phyloP scores from a whole-genome alignment of 1,140 invertebrate genomes.

The Atopsyche davidsoni region DNA sequence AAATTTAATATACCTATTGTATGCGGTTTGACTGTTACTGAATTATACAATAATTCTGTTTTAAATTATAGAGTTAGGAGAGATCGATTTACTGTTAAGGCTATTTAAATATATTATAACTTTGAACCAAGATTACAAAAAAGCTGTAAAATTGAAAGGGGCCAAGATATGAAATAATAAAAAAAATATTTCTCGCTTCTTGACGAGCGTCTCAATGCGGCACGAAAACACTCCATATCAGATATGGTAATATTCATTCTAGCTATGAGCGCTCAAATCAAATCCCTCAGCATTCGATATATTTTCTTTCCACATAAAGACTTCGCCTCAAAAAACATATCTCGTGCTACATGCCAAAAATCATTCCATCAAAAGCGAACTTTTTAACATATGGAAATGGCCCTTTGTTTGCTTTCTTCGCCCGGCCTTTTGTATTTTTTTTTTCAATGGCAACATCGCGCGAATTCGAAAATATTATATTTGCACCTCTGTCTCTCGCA shows the following conservation, averaged over 20 bases:
- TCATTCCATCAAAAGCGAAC: constrained; percentile 28
- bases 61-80: too few relatives aligned
- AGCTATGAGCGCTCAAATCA: constrained; percentile 24
- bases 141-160: too few relatives aligned
- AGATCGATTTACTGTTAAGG: too few relatives aligned
- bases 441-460: constrained; percentile 14
- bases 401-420: constrained; percentile 30
- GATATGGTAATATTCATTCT: constrained; percentile 23
- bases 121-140: too few relatives aligned
- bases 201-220: too few relatives aligned
- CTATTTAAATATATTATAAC: too few relatives aligned
- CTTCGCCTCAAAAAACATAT: constrained; percentile 14
- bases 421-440: constrained; percentile 16
- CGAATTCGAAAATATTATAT: neutral
- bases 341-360: constrained; percentile 17
- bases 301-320: constrained; percentile 16
- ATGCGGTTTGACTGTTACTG: too few relatives aligned
- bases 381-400: constrained; percentile 30
- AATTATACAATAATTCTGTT: too few relatives aligned
- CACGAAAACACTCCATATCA: constrained; percentile 5
- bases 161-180: too few relatives aligned
- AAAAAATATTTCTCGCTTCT: too few relatives aligned
- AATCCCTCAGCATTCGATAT: constrained; percentile 19
- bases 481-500: neutral
- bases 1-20: too few relatives aligned